These are phyloP conservation scores for Cotesia glomerata DNA, from an alignment of 1,140 invertebrate genomes.

Conservation along the genomic window DNA sequence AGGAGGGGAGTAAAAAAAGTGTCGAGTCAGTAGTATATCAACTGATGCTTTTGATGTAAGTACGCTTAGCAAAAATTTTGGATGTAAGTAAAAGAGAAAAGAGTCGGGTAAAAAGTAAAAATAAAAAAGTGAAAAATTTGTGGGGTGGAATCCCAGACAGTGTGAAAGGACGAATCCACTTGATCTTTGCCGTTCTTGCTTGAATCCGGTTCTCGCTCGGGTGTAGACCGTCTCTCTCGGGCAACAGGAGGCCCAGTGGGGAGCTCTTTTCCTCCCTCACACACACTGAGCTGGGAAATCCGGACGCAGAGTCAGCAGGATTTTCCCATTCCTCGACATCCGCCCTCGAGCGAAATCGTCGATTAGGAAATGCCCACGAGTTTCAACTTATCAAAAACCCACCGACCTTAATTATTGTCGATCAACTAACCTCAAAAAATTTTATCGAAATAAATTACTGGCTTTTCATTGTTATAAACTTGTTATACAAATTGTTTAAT, in stretches of 20 bases:
- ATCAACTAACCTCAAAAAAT: slow-evolving; percentile 23
- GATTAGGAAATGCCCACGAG: slow-evolving; percentile 23
- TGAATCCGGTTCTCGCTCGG: neutral
- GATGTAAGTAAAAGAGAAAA: neutral
- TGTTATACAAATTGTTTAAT: too few species aligned
- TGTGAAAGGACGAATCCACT: slow-evolving; percentile 25
- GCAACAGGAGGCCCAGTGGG: neutral
- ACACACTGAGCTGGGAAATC: slow-evolving; percentile 29
- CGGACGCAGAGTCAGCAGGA: slow-evolving; percentile 32
- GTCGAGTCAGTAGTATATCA: too few species aligned
- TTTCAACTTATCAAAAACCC: slow-evolving; percentile 24
- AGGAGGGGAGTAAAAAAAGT: too few species aligned
- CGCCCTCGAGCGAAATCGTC: slow-evolving; percentile 22
- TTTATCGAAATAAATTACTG: too few species aligned
- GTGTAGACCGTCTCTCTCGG: neutral
- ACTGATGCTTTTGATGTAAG: too few species aligned
- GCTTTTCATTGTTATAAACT: too few species aligned
- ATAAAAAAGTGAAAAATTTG: slow-evolving; percentile 7
- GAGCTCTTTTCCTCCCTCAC: neutral
- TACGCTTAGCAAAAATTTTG: neutral
- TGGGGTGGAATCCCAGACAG: slow-evolving; percentile 4
- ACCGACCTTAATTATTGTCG: slow-evolving; percentile 29
- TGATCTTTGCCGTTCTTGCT: slow-evolving; percentile 23
- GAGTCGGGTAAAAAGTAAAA: neutral
- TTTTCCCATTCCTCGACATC: slow-evolving; percentile 28